Conservation (phyloP, 2,888 invertebrate genomes). For the Agriopis leucophaearia region DNA sequence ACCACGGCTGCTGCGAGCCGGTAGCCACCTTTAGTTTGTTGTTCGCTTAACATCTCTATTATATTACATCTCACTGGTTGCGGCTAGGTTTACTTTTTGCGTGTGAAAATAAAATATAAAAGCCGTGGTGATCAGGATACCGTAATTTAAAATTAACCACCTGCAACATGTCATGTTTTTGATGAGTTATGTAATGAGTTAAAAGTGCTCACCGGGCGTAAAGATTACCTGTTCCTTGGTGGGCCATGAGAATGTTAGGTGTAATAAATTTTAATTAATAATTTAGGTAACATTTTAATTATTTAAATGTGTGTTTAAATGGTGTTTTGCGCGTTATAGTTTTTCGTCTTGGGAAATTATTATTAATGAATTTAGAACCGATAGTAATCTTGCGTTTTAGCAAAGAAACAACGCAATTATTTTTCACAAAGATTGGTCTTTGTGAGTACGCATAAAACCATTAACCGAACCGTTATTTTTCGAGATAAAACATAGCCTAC, state of each 20-base stretch:
- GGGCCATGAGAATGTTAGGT: constrained; percentile 24
- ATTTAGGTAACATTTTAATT: constrained; percentile 14
- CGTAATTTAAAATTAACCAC: constrained; percentile 45
- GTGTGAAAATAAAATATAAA: not conserved
- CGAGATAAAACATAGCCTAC: too few species aligned
- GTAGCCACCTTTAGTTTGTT: too few species aligned
- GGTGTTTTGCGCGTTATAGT: not conserved
- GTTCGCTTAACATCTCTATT: too few species aligned
- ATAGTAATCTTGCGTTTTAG: too few species aligned
- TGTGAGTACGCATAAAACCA: too few species aligned
- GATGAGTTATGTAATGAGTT: constrained; percentile 40
- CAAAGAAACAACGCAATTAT: too few species aligned
- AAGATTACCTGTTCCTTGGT: constrained; percentile 34
- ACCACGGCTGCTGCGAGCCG: too few species aligned
- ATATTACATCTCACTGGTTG: too few species aligned
- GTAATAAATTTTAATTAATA: constrained; percentile 24
- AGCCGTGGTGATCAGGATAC: constrained; percentile 41
- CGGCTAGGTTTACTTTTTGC: too few species aligned
- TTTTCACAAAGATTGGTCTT: too few species aligned
- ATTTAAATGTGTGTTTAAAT: constrained; percentile 15
- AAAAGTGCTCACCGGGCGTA: constrained; percentile 36
- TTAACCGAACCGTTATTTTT: too few species aligned
- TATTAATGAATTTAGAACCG: too few species aligned
- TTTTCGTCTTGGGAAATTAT: not conserved
- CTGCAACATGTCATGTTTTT: constrained; percentile 42